Base-by-base conservation (phyloP, 2,888 invertebrate species). In the Lasioglossum malachurum region DNA sequence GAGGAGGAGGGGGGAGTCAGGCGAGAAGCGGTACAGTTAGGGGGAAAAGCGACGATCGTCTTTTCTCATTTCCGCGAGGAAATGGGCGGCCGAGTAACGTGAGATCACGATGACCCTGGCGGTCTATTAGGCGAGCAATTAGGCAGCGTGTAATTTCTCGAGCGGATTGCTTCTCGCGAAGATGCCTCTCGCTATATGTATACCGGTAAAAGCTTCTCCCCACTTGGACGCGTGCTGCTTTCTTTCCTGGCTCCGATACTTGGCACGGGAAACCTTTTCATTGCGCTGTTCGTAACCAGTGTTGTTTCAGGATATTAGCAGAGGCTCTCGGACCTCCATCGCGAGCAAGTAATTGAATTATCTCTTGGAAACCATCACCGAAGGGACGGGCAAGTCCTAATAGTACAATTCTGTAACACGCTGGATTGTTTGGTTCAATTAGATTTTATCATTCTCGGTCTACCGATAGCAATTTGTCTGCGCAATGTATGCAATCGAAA, bases 41-140 rank as follows among this genome's bases (percentile, higher is more conserved):
- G 44, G 44, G 67, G 84, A 72, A 90, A 85, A 80, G 64, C 60
- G 41, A 71, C 57, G 71, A 38, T 64, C 79, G 35, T 71, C 81
- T 69, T 83, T 85, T 77, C 89, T 79, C 87, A 77, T 89, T 89
- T 90, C 82, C 89, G 69, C 89, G 72, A 41, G 91, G 82, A 90
- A 90, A 89, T 80, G 80, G 76, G 76, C 31, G 72, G 72, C n/a
- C 78, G 72, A 46, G 49, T 76, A 80, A 88, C 85, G 89, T 83
- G 90, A 84, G 90, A 90, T 90, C 87, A 83, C 85, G 81, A 87
- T 83, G 89, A 90, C 85, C 90, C 82, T 80, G 82, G 77, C 64
- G 64, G 64, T 75, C 80, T 38, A 82, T 49, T 82, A 85, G 80
- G 57, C 80, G 83, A 80, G 83, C 90, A 89, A 90, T 90, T 90